Evolutionary conservation across 2,113 vertebrate species (phyloP).

Genomic region (Phrynosoma platyrhinos): DNA sequence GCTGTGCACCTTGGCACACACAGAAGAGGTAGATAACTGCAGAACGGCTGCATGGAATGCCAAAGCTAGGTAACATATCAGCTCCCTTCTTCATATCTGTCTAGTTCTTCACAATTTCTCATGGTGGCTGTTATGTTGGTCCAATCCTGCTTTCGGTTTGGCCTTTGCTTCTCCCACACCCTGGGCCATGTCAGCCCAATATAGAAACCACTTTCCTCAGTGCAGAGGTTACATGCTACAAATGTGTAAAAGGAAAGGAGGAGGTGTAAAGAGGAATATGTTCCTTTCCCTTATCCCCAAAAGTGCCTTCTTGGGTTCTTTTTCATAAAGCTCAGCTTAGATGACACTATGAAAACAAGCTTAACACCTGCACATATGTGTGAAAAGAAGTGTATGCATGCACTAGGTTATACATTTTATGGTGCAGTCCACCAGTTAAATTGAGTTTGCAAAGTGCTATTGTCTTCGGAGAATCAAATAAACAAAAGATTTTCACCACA

Average conservation of each 20-base stretch:
- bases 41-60: neutral
- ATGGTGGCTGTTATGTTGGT: neutral
- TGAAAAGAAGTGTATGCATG: neutral
- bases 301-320: too few species aligned
- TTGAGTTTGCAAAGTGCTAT: neutral
- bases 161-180: neutral
- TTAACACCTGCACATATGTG: neutral
- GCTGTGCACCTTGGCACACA: neutral
- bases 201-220: neutral
- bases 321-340: too few species aligned
- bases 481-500: neutral
- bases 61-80: too few species aligned
- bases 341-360: too few species aligned
- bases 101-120: neutral
- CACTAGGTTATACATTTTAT: neutral
- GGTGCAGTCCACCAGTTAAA: neutral
- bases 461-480: neutral
- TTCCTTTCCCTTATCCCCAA: too few species aligned
- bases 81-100: neutral
- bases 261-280: too few species aligned
- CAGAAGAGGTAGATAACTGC: neutral
- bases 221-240: too few species aligned
- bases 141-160: neutral
- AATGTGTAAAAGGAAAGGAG: neutral
- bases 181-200: neutral